Conservation (phyloP, 1,140 invertebrate genomes). For the Drosophila baimaii region DNA sequence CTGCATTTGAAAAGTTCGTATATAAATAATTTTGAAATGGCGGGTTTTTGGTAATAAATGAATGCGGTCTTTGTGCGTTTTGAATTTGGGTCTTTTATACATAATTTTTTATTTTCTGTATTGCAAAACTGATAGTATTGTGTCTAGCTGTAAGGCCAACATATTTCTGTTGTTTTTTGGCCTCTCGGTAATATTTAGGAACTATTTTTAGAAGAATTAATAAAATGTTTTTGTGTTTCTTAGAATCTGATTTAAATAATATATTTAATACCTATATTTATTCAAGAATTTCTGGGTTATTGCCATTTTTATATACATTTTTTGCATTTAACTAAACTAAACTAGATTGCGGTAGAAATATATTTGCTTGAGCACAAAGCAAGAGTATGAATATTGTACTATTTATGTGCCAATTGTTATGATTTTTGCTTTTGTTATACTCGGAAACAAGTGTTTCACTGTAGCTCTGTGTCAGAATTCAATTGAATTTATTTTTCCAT, state of each 20-base stretch:
- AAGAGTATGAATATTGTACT: too few relatives aligned
- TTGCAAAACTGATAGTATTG: slow-evolving; percentile 16
- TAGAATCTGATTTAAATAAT: background rate
- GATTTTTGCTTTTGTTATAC: background rate
- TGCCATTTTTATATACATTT: too few relatives aligned
- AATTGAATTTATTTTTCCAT: background rate
- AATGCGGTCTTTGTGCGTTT: background rate
- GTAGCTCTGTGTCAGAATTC: too few relatives aligned
- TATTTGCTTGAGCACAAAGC: background rate
- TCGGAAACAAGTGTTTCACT: background rate
- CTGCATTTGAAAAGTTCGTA: slow-evolving; percentile 1
- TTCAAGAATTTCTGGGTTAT: background rate
- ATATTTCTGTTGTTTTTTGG: background rate
- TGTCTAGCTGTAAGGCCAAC: background rate
- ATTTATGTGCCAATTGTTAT: background rate
- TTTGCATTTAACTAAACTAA: too few relatives aligned
- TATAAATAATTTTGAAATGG: background rate
- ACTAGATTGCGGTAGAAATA: background rate
- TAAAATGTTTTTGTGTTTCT: background rate
- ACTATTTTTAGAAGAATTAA: slow-evolving; percentile 15
- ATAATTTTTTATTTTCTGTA: background rate
- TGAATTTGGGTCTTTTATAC: background rate
- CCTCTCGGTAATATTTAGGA: slow-evolving; percentile 1
- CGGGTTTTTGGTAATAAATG: background rate
- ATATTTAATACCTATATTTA: background rate